These are phyloP conservation scores for Daptonema setosum DNA, from an alignment of 2,888 invertebrate species.

Conservation along the genomic window DNA sequence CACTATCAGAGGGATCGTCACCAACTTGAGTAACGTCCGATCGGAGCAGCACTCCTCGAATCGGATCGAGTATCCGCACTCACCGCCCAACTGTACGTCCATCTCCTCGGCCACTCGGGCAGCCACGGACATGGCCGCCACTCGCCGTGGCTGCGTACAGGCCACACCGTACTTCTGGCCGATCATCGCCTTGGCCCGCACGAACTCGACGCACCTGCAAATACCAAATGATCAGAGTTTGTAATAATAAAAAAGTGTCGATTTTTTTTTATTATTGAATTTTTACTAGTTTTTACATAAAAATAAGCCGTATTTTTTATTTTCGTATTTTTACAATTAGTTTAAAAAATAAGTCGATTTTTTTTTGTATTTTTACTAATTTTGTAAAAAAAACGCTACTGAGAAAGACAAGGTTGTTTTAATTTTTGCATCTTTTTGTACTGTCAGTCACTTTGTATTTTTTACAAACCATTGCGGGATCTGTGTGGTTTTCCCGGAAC, in stretches of 20 bases:
- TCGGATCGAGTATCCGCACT: conserved; percentile 88
- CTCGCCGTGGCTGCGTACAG: conserved; percentile 78
- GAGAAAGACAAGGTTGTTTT: conserved; percentile 33
- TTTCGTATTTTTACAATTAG: no score
- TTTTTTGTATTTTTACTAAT: no score
- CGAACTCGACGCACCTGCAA: conserved; percentile 57
- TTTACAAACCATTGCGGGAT: conserved; percentile 96
- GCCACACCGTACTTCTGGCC: conserved; percentile 51
- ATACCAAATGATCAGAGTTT: conserved; percentile 21
- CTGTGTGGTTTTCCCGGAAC: conserved; percentile 96
- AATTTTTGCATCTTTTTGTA: no score
- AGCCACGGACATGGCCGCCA: conserved; percentile 98
- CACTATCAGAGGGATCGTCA: no score
- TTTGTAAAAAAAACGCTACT: no score
- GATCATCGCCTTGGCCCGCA: conserved; percentile 35
- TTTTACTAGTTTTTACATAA: neutral
- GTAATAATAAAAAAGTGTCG: neutral
- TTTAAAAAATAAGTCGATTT: no score
- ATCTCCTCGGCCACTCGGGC: conserved; percentile 97
- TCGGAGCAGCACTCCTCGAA: conserved; percentile 94
- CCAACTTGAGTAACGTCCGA: conserved; percentile 68
- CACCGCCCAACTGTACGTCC: conserved; percentile 75
- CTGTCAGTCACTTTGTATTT: no score
- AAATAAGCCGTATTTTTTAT: no score
- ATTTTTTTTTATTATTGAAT: neutral